Evolutionary conservation across 2,888 invertebrate genomes (phyloP), one percentile per base, ranked within the genome.

Genomic region (Pammene aurita): DNA sequence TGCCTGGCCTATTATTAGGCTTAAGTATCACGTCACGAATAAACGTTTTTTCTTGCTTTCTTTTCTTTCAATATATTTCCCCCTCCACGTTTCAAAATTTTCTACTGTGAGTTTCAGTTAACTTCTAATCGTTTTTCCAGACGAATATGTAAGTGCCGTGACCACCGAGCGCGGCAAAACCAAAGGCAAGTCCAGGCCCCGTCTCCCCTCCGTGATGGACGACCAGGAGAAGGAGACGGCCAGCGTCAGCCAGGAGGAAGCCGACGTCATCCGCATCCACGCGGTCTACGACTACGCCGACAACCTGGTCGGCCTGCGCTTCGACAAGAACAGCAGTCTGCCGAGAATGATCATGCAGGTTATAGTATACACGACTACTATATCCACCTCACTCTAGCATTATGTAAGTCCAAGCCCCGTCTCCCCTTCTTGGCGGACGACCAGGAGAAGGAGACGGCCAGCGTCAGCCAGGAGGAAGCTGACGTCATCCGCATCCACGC

Each of bases 241-340:
- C 16, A 34, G 61, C 41, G 55, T 7, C 14, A 46, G 58, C n/a
- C 48, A 38, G 16, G 44, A 56, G 2, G 18, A 46, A 0, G 6
- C 0, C 1, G 42, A 67, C 26, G 48, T 13, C 5, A 42, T 63
- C 10, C 71, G 72, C 5, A 56, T 80, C 9, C 34, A 63, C n/a
- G 76, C 82, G 0, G 63, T 78, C 0, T 83, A 81, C 66, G 84
- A 86, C n/a, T 54, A 2, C 7, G 11, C 11, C 0, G 78, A 81
- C 0, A 75, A 83, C 6, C 67, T 89, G 7, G 74, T 81, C 0
- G 77, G 84, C 16, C 62, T 89, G 0, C 80, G 79, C 58, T 82
- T 89, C 14, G 69, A 77, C 0, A 82, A 78, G 5, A 85, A 84
- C 71, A 67, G 11, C 16, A 0, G 1, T 0, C 73, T 89, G 67